Evolutionary conservation across 2,888 invertebrate species (phyloP), one percentile per base, ranked within the genome.

Genomic region (Dryadula phaetusa): DNA sequence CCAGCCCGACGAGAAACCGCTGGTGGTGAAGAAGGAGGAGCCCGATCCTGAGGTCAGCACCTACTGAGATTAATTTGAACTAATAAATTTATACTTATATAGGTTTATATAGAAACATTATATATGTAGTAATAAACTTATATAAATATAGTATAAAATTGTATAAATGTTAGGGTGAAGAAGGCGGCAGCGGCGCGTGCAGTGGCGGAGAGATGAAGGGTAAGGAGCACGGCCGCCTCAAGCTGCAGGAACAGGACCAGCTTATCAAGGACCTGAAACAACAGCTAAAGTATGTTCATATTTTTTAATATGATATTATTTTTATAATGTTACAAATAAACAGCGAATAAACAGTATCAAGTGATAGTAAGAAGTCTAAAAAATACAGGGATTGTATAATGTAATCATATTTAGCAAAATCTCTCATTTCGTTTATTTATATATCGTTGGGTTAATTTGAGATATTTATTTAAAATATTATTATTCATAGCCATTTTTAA

Each of bases 261-360:
- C 88, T 96, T 74, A 95, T 97, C 74, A 94, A 97, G 79, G 98
- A 99, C 82, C 94, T 99, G 71, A 97, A 97, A 84, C 96, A 96
- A 64, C 98, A 99, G 87, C 94, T 98, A 61, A 99, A 99, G 98
- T 98, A 92, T 88, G 95, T 86, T n/a, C 2, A 49, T 46, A 37
- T 18, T 7, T 62, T 18, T 25, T 28, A 10, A 8, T 60, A 4
- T 42, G 6, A 25, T 37, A 12, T 10, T 32, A n/a, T n/a, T n/a
- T n/a, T n/a, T n/a, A n/a, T n/a, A n/a, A n/a, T n/a, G n/a, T n/a
- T n/a, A n/a, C n/a, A n/a, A n/a, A n/a, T n/a, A n/a, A n/a, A n/a
- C n/a, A n/a, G n/a, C n/a, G n/a, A n/a, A n/a, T n/a, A n/a, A n/a
- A n/a, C n/a, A n/a, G n/a, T n/a, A n/a, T n/a, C n/a, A n/a, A n/a